These are phyloP conservation scores for Endotricha flammealis DNA, from an alignment of 2,888 invertebrate genomes.

Conservation along the genomic window DNA sequence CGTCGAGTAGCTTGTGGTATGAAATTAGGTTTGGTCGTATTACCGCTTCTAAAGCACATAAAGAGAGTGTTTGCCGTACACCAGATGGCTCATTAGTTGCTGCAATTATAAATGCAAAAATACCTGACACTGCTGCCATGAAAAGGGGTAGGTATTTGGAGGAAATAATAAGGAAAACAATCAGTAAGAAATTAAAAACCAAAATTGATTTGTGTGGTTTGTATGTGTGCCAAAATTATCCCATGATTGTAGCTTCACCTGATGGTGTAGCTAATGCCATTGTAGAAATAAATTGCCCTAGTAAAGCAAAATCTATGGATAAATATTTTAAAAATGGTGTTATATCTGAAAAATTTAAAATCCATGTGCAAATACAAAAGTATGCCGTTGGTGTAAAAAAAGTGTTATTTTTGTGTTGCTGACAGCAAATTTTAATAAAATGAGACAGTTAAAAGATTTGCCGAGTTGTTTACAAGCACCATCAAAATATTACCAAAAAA, in stretches of 20 bases:
- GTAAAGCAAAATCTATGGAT: neutral
- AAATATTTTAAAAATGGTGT: conserved; percentile 4
- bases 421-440: conserved; percentile 1
- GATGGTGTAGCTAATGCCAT: conserved; percentile 3
- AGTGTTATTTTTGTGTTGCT: conserved; percentile 8
- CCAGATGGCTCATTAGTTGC: conserved; percentile 5
- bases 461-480: no score
- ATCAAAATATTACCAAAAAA: no score
- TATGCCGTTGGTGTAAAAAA: conserved; percentile 1
- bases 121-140: conserved; percentile 3
- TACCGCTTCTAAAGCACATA: conserved; percentile 4
- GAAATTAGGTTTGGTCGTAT: conserved; percentile 2
- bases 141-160: conserved; percentile 3
- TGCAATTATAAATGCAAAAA: conserved; percentile 1
- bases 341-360: conserved; percentile 1
- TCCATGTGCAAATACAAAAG: conserved; percentile 10
- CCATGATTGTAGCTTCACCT: conserved; percentile 4
- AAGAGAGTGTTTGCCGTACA: conserved; percentile 1
- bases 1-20: conserved; percentile 1
- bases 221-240: neutral
- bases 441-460: neutral
- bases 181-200: neutral
- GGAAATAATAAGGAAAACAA: neutral
- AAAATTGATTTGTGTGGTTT: conserved; percentile 1
- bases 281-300: conserved; percentile 5